A percentile compares a stretch with the other conserved stretches of the same genome.
Conservation (phyloP, 2,888 invertebrate species). For the Idaea biselata region DNA sequence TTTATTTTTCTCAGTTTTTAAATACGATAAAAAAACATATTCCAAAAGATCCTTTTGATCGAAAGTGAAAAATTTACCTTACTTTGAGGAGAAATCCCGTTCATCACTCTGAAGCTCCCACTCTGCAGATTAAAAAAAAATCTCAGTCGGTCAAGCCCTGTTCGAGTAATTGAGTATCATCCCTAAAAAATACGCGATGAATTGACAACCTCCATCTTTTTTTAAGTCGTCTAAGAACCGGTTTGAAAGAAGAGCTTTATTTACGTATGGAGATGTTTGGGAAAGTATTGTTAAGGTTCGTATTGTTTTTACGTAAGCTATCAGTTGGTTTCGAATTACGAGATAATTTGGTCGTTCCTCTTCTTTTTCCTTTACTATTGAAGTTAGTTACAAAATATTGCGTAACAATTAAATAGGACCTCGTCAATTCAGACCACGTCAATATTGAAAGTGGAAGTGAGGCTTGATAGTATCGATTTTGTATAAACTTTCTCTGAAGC, state of each 20-base stretch:
- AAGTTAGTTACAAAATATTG: neutral
- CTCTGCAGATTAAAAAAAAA: no score
- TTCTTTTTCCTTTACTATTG: neutral
- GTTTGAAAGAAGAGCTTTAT: neutral
- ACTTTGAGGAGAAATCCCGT: no score
- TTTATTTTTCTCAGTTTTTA: no score
- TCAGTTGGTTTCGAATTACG: neutral
- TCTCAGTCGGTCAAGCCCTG: no score
- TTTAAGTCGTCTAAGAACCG: no score
- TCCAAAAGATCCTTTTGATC: no score
- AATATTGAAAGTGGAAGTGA: slow-evolving; percentile 59
- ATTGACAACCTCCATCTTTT: no score
- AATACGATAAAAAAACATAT: no score
- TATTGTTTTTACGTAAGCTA: neutral
- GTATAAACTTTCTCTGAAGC: slow-evolving; percentile 65
- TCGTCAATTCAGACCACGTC: slow-evolving; percentile 48
- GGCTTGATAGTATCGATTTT: slow-evolving; percentile 50
- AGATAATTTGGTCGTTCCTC: neutral
- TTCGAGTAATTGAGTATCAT: no score
- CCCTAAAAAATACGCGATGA: no score
- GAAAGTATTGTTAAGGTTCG: neutral
- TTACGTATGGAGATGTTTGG: neutral
- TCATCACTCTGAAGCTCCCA: no score
- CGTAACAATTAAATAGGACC: slow-evolving; percentile 12
- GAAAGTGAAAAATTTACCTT: no score